phyloP scores from a whole-genome alignment of 1,140 invertebrate species.

The Paraescarpia echinospica region DNA sequence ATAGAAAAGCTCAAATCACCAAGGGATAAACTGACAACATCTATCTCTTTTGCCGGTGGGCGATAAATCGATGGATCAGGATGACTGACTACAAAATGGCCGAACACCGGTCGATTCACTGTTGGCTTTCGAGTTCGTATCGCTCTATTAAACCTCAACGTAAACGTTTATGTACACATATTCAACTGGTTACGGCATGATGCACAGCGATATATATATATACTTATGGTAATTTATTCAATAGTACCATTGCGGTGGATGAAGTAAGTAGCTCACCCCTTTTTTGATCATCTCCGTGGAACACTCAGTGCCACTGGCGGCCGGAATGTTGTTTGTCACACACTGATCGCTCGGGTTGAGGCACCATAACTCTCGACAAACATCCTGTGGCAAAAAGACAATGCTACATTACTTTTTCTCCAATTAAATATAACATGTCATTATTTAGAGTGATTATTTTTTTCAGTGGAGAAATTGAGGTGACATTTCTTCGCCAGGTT shows the following conservation, averaged over 20 bases:
- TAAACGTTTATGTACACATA: neutral
- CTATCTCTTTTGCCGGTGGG: neutral
- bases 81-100: neutral
- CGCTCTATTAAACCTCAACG: neutral
- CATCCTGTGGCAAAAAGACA: conserved; percentile 59
- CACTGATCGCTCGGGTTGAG: conserved; percentile 69
- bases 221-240: neutral
- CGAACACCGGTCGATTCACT: neutral
- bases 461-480: no score
- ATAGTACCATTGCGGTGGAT: neutral
- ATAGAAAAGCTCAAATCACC: neutral
- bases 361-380: conserved; percentile 82
- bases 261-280: conserved; percentile 38
- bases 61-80: no score
- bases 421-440: neutral
- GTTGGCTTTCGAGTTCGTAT: neutral
- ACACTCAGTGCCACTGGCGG: conserved; percentile 81
- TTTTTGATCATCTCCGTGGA: conserved; percentile 30
- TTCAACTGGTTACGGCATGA: neutral
- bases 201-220: neutral
- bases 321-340: conserved; percentile 81
- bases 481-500: no score
- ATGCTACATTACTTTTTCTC: neutral
- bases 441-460: no score
- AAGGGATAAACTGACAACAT: neutral